Evolutionary conservation across 2,113 vertebrate genomes (phyloP).

Genomic region (Siniperca chuatsi): DNA sequence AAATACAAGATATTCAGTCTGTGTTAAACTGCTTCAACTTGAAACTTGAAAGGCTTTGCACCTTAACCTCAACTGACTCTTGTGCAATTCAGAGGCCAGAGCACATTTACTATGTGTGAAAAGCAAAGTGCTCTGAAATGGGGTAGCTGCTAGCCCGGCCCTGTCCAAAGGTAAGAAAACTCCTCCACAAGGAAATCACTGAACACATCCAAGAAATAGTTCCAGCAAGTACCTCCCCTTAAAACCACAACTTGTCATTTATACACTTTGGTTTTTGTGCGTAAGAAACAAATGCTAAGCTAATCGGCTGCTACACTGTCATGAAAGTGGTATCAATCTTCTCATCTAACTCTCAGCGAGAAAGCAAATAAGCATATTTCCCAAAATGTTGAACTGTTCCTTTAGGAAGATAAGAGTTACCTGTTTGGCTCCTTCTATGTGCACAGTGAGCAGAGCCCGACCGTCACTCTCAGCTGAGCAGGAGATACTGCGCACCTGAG

Average conservation of each 20-base stretch:
- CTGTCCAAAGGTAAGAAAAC: not conserved
- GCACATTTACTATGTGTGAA: not conserved
- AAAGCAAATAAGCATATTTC: not conserved
- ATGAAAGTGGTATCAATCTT: not conserved
- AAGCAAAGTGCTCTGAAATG: not conserved
- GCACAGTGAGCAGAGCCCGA: slow-evolving; percentile 86
- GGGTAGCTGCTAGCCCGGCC: not conserved
- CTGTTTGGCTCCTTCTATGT: slow-evolving; percentile 88
- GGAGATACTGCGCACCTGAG: slow-evolving; percentile 89
- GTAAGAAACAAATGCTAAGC: not conserved
- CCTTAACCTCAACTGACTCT: not conserved
- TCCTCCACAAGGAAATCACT: not conserved
- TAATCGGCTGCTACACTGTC: not conserved
- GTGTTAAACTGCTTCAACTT: not conserved
- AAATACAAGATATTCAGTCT: not conserved
- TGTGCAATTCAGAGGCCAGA: not conserved
- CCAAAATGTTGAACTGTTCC: not conserved
- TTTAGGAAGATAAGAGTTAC: slow-evolving; percentile 68
- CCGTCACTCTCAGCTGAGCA: slow-evolving; percentile 83
- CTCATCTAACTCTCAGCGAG: not conserved
- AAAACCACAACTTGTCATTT: not conserved
- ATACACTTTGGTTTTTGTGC: not conserved
- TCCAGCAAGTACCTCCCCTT: not conserved
- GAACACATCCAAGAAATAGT: not conserved
- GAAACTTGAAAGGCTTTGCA: not conserved